Evolutionary conservation across 2,113 vertebrate genomes (phyloP).

Genomic region (Gasterosteus nipponicus): DNA sequence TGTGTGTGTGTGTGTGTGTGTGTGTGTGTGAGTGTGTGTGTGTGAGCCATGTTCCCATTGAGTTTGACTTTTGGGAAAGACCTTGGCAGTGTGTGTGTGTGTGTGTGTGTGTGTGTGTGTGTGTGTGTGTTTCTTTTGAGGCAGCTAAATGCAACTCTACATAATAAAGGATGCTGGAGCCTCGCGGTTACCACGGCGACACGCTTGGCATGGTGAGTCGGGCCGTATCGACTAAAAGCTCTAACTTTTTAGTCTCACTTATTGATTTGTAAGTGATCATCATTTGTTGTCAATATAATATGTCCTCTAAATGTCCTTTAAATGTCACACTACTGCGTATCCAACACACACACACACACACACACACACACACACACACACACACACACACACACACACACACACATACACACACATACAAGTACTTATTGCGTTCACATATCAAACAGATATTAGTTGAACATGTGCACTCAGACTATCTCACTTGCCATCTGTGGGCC

Average conservation of each 20-base stretch:
- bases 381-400: no score
- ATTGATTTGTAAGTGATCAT: no score
- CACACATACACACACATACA: no score
- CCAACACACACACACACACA: no score
- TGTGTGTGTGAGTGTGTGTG: slow-evolving; percentile 26
- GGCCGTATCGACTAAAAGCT: not conserved
- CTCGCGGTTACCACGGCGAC: slow-evolving; percentile 33
- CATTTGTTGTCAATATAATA: no score
- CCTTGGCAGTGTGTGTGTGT: slow-evolving; percentile 26
- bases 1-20: slow-evolving; percentile 15
- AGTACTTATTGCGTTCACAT: no score
- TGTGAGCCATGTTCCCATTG: not conserved
- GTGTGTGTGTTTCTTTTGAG: slow-evolving; percentile 6
- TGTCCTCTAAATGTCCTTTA: no score
- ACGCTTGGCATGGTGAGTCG: slow-evolving; percentile 19
- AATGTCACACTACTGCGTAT: no score
- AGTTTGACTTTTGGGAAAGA: slow-evolving; percentile 35
- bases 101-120: slow-evolving; percentile 5
- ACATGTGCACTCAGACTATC: not conserved
- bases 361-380: no score
- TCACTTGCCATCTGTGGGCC: not conserved
- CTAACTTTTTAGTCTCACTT: no score
- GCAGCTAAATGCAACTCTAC: slow-evolving; percentile 28
- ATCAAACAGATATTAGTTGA: no score
- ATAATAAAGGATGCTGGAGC: slow-evolving; percentile 10